Evolutionary conservation across 2,888 invertebrate genomes (phyloP), one percentile per base, ranked within the genome.

Genomic region (Sympetrum striolatum): DNA sequence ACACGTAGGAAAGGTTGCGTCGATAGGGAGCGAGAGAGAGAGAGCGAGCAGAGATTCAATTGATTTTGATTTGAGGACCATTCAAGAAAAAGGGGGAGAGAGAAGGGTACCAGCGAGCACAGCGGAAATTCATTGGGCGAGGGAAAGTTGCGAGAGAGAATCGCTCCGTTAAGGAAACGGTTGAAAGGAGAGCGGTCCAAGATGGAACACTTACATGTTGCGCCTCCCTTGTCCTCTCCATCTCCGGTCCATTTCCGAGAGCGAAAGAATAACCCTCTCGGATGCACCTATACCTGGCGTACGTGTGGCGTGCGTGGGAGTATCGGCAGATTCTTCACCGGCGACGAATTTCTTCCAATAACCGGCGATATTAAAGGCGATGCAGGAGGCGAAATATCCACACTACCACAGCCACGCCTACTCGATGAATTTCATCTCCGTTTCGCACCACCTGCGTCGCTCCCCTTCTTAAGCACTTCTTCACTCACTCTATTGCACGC

Each of bases 41-140:
- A 6, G n/a, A 53, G 48, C 35, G 82, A 22, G 37, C 18, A 15
- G 60, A 37, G 86, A 8, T 60, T 86, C 86, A 60, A 86, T 86
- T 86, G 86, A 60, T 86, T 86, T 86, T 86, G 86, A 86, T 86
- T 86, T 86, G 86, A 58, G 86, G 60, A 60, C 60, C 86, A 86
- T 60, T 86, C 86, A 64, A 86, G 86, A 60, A 60, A 82, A 81
- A 81, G 31, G 60, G n/a, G 86, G 60, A 37, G 60, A 31, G 8
- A 22, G 37, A 53, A 48, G 25, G 35, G 82, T 5, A 37, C 37
- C 39, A 81, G 53, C 25, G 53, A 81, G 25, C 81, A 81, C 48
- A 31, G 73, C 73, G 31, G 73, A 73, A 81, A 81, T 81, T 48
- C 81, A 81, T 81, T 81, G 81, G 44, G 44, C 81, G 81, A 44